These are phyloP conservation scores for Eupristina koningsbergeri DNA, from an alignment of 1,140 invertebrate species.

Conservation along the genomic window DNA sequence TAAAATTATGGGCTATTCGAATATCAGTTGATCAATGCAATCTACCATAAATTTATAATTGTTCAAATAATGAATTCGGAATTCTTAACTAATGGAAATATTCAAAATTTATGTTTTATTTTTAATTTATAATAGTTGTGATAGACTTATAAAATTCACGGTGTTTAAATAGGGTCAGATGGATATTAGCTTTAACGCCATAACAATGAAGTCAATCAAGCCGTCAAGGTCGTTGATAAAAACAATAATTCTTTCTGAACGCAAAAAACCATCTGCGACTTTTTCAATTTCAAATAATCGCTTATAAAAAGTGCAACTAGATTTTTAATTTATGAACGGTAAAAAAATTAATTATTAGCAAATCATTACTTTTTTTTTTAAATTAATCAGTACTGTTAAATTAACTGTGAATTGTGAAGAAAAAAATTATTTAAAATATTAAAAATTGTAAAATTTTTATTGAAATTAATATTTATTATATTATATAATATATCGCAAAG, in stretches of 20 bases:
- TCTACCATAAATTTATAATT: neutral
- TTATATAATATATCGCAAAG: neutral
- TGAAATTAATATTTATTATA: neutral
- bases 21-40: neutral
- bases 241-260: conserved; percentile 38
- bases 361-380: neutral
- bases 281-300: conserved; percentile 40
- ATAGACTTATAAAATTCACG: conserved; percentile 30
- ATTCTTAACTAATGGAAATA: neutral
- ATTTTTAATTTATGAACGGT: neutral
- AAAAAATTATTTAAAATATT: neutral
- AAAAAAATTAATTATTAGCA: conserved; percentile 11
- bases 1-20: neutral
- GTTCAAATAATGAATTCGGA: neutral
- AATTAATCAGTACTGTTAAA: neutral
- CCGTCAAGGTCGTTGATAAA: conserved; percentile 49
- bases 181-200: conserved; percentile 42
- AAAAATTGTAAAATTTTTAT: neutral
- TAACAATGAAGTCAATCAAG: conserved; percentile 51
- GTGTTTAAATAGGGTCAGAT: conserved; percentile 39
- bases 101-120: conserved; percentile 36
- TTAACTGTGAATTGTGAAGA: neutral
- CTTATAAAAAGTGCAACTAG: neutral
- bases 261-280: conserved; percentile 31
- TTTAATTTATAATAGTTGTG: conserved; percentile 33